Conservation (phyloP, 2,797 vertebrate species). For the Pseudocheirus occidentalis region DNA sequence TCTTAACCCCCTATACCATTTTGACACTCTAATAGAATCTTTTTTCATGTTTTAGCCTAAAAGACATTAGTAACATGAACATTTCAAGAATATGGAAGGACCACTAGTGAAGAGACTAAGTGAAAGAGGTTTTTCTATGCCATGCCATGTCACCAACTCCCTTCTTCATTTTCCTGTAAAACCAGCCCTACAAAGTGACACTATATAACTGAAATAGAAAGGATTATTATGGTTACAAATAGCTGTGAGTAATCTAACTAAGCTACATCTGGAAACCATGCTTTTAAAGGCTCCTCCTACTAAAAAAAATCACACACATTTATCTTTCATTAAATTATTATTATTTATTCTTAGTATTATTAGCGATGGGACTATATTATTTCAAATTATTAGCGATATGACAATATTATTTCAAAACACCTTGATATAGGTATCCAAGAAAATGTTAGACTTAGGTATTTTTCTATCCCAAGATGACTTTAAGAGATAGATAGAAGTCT, state of each 20-base stretch:
- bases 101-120: not conserved
- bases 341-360: no score
- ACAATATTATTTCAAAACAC: not conserved
- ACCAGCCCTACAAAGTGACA: not conserved
- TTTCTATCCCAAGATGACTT: no score
- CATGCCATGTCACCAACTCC: not conserved
- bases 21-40: not conserved
- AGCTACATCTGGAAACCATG: not conserved
- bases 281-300: not conserved
- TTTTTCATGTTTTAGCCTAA: no score
- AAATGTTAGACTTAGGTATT: no score
- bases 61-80: not conserved
- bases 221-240: not conserved
- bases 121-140: no score
- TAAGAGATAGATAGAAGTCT: no score
- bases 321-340: not conserved
- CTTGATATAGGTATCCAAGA: no score
- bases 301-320: not conserved
- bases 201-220: not conserved
- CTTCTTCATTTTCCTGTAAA: not conserved
- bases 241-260: not conserved
- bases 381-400: no score
- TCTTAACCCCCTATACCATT: not conserved
- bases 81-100: not conserved
- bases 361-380: no score